Conservation (phyloP, 2,888 invertebrate genomes). For the Drosophila anceps region DNA sequence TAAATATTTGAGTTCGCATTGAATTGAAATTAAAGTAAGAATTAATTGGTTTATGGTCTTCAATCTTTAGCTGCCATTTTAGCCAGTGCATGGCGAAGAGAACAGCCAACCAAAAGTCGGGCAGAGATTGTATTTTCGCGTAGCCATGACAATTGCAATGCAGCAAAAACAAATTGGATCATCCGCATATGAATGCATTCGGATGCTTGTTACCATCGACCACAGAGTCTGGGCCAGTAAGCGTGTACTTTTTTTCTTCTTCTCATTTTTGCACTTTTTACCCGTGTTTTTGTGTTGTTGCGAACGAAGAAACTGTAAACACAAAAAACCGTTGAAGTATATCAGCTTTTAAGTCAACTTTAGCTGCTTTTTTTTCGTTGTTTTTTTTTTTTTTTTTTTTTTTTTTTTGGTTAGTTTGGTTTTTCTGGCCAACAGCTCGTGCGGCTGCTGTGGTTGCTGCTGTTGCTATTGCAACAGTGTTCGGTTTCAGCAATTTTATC, state of each 20-base stretch:
- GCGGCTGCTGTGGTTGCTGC: slow-evolving; percentile 5
- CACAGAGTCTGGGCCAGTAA: slow-evolving; percentile 17
- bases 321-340: slow-evolving; percentile 5
- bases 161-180: slow-evolving; percentile 38
- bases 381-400: background rate
- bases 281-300: background rate
- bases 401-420: background rate
- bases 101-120: slow-evolving; percentile 1
- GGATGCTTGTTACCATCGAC: slow-evolving; percentile 15
- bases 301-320: background rate
- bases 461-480: slow-evolving; percentile 5
- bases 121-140: slow-evolving; percentile 8
- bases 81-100: background rate
- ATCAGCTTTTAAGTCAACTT: slow-evolving; percentile 35
- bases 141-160: slow-evolving; percentile 41
- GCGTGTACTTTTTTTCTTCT: background rate
- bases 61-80: slow-evolving; percentile 4
- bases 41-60: slow-evolving; percentile 9
- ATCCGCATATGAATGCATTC: slow-evolving; percentile 25
- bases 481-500: slow-evolving; percentile 8
- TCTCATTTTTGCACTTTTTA: background rate
- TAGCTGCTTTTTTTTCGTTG: slow-evolving; percentile 23
- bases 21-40: slow-evolving; percentile 3
- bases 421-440: slow-evolving; percentile 13
- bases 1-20: background rate